Evolutionary conservation across 2,113 vertebrate genomes (phyloP), one percentile per base, ranked within the genome.

Genomic region (Syrrhaptes paradoxus): DNA sequence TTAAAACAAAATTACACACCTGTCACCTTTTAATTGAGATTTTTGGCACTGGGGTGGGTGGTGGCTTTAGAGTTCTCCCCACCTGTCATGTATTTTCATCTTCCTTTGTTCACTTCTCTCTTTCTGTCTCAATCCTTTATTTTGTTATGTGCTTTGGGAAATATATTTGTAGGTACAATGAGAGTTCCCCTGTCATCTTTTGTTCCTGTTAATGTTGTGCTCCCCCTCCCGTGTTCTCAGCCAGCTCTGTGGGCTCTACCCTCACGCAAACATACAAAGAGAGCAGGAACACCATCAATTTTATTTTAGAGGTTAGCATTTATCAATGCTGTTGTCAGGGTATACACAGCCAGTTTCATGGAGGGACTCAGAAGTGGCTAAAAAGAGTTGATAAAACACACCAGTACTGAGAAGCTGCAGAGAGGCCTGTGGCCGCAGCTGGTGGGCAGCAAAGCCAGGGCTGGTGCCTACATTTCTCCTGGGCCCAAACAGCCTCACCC

Each of bases 1-100:
- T 93, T 88, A 90, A 83, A 87, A 62, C 25, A 88, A 71, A 91
- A 78, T 80, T 67, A 74, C 79, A 85, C 32, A 90, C 73, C 75
- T 91, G 74, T 73, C 81, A 77, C 58, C 12, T 85, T 83, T 77
- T 54, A 85, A 95, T 43, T 63, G 87, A 70, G 63, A 51, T 58
- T 82, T 81, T 89, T 85, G 78, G 87, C 62, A 43, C 41, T 3
- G 2, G 16, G 3, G 6, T 32, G 8, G 12, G 36, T 61, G n/a
- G 29, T 46, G 13, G 38, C 16, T 89, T 83, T 43, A 31, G 13
- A 55, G 51, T 87, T 87, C 11, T 79, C 12, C 22, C 59, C 82
- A 80, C 38, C 48, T 86, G 55, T 77, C 20, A 32, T 29, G 34
- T 20, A 62, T 85, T 96, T 80, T 83, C 57, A 24, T 83, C 48